Evolutionary conservation across 2,888 invertebrate genomes (phyloP).

Genomic region (Acrobasis suavella): DNA sequence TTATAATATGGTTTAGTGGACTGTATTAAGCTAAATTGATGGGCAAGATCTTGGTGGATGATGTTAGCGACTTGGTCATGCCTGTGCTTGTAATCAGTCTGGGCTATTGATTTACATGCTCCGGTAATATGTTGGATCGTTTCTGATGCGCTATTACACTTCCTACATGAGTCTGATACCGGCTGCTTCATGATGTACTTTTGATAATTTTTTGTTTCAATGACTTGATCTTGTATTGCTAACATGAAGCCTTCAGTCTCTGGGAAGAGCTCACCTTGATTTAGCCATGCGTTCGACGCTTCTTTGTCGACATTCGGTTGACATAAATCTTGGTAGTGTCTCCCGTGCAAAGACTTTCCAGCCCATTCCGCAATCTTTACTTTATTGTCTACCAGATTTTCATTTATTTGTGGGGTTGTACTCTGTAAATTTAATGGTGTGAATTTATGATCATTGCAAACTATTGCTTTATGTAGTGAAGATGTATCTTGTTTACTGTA

Average conservation of each 20-base stretch:
- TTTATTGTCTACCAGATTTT: constrained; percentile 16
- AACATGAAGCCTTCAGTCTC: constrained; percentile 22
- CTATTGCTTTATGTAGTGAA: constrained; percentile 16
- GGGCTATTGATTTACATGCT: constrained; percentile 21
- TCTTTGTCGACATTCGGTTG: constrained; percentile 27
- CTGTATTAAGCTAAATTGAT: neutral
- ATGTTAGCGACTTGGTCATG: constrained; percentile 22
- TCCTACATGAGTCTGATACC: constrained; percentile 10
- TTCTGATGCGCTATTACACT: constrained; percentile 21
- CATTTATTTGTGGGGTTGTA: constrained; percentile 12
- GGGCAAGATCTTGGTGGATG: constrained; percentile 7
- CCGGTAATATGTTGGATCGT: constrained; percentile 27
- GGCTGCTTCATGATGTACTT: constrained; percentile 15
- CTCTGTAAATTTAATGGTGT: constrained; percentile 22
- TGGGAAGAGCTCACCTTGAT: constrained; percentile 22
- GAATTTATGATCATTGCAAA: constrained; percentile 10
- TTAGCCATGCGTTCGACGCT: constrained; percentile 29
- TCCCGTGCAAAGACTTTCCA: constrained; percentile 23
- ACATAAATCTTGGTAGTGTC: constrained; percentile 13
- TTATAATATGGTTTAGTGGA: constrained; percentile 23
- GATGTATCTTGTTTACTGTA: neutral
- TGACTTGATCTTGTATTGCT: constrained; percentile 23
- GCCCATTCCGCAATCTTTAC: constrained; percentile 14
- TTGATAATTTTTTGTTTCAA: constrained; percentile 22
- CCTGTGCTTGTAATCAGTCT: constrained; percentile 24